These are phyloP conservation scores for Clarias fuscus DNA, from an alignment of 2,797 vertebrate genomes.

Conservation along the genomic window DNA sequence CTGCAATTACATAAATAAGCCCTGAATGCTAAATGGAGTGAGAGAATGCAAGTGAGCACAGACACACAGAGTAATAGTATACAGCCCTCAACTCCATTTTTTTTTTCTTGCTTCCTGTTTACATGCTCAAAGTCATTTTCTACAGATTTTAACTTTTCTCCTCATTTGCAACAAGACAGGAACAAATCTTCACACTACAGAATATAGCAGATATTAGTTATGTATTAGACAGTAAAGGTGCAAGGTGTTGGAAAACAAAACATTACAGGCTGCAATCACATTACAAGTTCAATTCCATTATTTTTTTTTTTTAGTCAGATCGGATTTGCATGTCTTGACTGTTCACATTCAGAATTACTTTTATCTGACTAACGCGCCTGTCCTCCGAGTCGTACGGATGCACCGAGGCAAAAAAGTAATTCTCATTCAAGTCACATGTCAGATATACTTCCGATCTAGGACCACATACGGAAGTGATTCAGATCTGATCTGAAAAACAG, in stretches of 20 bases:
- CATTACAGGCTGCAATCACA: too few relatives aligned
- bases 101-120: slow-evolving; percentile 48
- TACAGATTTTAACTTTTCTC: slow-evolving; percentile 18
- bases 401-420: too few relatives aligned
- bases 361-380: too few relatives aligned
- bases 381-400: too few relatives aligned
- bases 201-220: not conserved
- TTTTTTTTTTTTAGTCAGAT: too few relatives aligned
- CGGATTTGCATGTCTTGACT: too few relatives aligned
- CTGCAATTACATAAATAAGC: slow-evolving; percentile 48
- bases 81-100: slow-evolving; percentile 37
- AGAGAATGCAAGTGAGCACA: slow-evolving; percentile 14
- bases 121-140: slow-evolving; percentile 29
- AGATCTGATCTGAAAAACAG: too few relatives aligned
- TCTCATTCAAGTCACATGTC: too few relatives aligned
- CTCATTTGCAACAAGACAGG: not conserved
- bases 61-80: not conserved
- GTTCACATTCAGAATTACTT: too few relatives aligned
- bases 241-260: not conserved
- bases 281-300: too few relatives aligned
- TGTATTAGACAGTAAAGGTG: not conserved
- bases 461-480: too few relatives aligned
- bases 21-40: slow-evolving; percentile 32
- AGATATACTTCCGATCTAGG: too few relatives aligned
- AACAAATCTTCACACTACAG: not conserved